These are phyloP conservation scores for Platysternon megacephalum DNA, from an alignment of 2,113 vertebrate species.

Conservation along the genomic window DNA sequence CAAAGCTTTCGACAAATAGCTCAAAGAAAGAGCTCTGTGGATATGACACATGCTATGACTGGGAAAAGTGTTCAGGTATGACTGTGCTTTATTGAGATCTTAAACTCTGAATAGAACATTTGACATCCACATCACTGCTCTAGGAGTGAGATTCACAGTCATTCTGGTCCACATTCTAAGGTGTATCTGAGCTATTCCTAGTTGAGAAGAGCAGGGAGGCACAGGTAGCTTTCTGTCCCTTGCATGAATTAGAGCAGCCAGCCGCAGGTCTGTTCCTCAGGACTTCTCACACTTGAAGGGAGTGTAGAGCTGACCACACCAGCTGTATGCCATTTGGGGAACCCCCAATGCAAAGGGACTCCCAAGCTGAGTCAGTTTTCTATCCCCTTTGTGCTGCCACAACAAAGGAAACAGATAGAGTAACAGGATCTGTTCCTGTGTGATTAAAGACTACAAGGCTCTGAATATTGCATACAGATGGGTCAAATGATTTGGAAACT, in stretches of 20 bases:
- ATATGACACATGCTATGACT: constrained; percentile 90
- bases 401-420: neutral
- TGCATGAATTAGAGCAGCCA: neutral
- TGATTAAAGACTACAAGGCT: neutral
- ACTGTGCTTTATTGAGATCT: neutral
- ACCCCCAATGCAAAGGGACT: neutral
- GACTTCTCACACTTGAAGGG: neutral
- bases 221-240: neutral
- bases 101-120: neutral
- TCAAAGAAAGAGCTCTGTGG: constrained; percentile 82
- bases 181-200: neutral
- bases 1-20: constrained; percentile 80
- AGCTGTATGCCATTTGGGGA: neutral
- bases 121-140: neutral
- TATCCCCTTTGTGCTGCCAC: neutral
- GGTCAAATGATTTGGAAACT: neutral
- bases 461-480: neutral
- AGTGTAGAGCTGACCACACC: fast-evolving
- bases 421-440: neutral
- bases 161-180: neutral
- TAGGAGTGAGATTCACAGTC: neutral
- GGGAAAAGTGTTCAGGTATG: constrained; percentile 91
- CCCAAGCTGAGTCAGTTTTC: neutral
- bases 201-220: fast-evolving
- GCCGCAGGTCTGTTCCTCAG: neutral